Evolutionary conservation across 2,888 invertebrate genomes (phyloP).

Genomic region (Papilio protenor): DNA sequence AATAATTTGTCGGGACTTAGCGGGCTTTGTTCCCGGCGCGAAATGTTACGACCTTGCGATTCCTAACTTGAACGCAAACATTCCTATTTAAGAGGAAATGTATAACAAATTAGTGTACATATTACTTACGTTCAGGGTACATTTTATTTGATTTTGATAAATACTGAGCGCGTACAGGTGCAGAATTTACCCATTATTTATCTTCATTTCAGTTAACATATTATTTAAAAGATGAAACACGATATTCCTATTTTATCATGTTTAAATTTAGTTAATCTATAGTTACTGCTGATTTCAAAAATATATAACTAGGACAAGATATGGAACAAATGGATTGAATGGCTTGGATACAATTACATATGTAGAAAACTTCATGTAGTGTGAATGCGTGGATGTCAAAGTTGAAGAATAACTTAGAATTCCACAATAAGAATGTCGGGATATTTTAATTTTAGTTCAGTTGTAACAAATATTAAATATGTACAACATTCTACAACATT

Average conservation of each 20-base stretch:
- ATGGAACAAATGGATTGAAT: neutral
- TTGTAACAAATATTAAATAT: neutral
- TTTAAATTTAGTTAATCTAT: neutral
- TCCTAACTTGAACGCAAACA: conserved; percentile 39
- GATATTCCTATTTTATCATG: neutral
- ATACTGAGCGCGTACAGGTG: neutral
- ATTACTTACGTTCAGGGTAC: neutral
- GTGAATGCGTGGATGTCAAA: neutral
- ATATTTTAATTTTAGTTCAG: neutral
- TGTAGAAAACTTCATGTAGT: neutral
- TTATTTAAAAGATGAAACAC: neutral
- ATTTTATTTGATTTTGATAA: neutral
- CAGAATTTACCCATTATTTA: neutral
- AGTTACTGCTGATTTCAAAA: neutral
- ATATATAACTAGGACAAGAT: neutral
- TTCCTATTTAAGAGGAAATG: conserved; percentile 34
- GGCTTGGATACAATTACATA: neutral
- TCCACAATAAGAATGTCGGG: neutral
- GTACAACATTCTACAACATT: neutral
- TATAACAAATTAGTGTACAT: conserved; percentile 18
- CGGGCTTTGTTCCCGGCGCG: conserved; percentile 50
- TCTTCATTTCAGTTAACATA: neutral
- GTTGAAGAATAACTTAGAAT: neutral
- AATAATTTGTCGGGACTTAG: conserved; percentile 53
- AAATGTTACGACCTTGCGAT: conserved; percentile 45